Evolutionary conservation across 2,797 vertebrate genomes (phyloP), one percentile per base, ranked within the genome.

Genomic region (Notolepis coatsorum): DNA sequence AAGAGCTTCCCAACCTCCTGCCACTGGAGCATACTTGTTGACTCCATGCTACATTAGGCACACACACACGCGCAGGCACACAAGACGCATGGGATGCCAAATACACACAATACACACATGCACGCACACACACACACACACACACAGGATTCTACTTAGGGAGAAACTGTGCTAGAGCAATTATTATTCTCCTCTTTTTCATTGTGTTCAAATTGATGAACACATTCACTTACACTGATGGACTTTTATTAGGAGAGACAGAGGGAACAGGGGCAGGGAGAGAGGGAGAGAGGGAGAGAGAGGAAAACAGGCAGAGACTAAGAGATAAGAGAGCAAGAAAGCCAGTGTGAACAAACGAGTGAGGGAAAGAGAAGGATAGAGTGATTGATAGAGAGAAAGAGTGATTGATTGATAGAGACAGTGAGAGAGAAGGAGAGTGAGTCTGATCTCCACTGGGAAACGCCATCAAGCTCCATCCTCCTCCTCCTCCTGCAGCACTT

Each of bases 11-110:
- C n/a, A n/a, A 60, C 21, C 20, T 3, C 61, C 55, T 38, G 50
- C 52, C 65, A 66, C 57, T 41, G 41, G 41, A 61, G 58, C 62
- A 46, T 68, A 65, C 62, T 46, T 63, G 72, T 75, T 70, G 65
- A 70, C 54, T 71, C 76, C 54, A 42, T 61, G 61, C 65, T 66
- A 63, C 65, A 72, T 66, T 43, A 62, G 39, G 61, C 45, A 12
- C 3, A 35, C 15, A 3, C 28, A 25, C 49, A 24, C 24, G 5
- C 28, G 35, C 27, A 51, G 2, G 8, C 37, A 21, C 18, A 13
- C 23, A 31, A 25, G 6, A 12, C 33, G n/a, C 23, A 24, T 38
- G 13, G 3, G 15, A 20, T 18, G 18, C 12, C n/a, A 28, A 20
- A 12, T n/a, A n/a, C n/a, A n/a, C n/a, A n/a, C n/a, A n/a, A n/a